Conservation (phyloP, 2,888 invertebrate species). For the Lepidocyrtoides sp. region DNA sequence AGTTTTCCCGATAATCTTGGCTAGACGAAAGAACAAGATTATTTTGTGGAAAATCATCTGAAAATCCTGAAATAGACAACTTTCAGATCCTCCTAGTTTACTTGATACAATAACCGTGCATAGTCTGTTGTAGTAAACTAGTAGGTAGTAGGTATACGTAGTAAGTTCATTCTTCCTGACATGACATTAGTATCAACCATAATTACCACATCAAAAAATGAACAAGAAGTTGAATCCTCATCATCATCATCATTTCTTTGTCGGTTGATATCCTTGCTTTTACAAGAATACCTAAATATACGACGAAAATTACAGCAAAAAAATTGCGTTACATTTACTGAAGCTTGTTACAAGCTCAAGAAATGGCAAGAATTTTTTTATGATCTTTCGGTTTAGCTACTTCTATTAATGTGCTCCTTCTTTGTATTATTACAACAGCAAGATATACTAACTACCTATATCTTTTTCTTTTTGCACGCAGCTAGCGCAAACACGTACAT, state of each 20-base stretch:
- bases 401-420: background rate
- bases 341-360: background rate
- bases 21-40: background rate
- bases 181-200: background rate
- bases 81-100: background rate
- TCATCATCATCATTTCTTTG: background rate
- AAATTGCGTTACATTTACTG: background rate
- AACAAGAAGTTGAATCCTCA: background rate
- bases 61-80: conserved; percentile 1
- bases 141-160: too few relatives aligned
- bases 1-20: background rate
- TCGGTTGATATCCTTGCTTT: background rate
- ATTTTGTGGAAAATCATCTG: background rate
- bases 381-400: background rate
- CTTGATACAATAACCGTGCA: background rate
- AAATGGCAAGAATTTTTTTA: conserved; percentile 18
- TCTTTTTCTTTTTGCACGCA: background rate
- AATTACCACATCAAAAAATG: background rate
- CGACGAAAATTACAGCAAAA: background rate
- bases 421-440: too few relatives aligned
- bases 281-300: background rate
- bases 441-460: too few relatives aligned
- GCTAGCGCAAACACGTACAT: background rate
- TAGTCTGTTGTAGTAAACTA: too few relatives aligned
- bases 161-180: too few relatives aligned